phyloP scores from a whole-genome alignment of 2,888 invertebrate species.

The Cepaea hortensis region DNA sequence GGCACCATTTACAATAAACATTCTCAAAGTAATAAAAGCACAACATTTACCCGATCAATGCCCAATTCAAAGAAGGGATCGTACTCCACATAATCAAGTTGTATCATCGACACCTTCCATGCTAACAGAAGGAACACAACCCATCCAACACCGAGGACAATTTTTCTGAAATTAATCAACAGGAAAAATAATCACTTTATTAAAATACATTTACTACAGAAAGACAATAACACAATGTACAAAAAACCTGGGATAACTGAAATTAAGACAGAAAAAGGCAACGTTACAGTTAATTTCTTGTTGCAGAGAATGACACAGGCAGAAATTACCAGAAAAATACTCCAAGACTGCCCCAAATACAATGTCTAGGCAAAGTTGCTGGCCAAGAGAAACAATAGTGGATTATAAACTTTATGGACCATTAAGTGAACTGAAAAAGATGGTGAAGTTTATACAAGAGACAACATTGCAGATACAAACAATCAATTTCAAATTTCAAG shows the following conservation, averaged over 20 bases:
- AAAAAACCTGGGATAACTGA: neutral
- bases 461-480: no score
- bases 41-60: conserved; percentile 83
- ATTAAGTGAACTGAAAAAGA: no score
- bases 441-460: no score
- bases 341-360: no score
- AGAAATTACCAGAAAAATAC: no score
- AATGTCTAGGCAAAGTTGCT: no score
- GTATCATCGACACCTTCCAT: conserved; percentile 87
- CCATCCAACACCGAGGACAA: conserved; percentile 76
- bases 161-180: conserved; percentile 80
- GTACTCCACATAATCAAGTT: conserved; percentile 98
- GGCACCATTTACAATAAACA: neutral
- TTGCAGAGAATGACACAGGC: no score
- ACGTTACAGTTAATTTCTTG: no score
- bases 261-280: neutral
- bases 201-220: neutral
- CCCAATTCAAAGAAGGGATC: conserved; percentile 98
- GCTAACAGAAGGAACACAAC: conserved; percentile 76
- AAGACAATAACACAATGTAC: neutral
- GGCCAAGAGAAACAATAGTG: no score
- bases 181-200: neutral
- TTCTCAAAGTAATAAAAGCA: neutral
- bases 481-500: no score
- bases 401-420: no score